Evolutionary conservation across 2,113 vertebrate species (phyloP).

Genomic region (Bubo blakistoni): DNA sequence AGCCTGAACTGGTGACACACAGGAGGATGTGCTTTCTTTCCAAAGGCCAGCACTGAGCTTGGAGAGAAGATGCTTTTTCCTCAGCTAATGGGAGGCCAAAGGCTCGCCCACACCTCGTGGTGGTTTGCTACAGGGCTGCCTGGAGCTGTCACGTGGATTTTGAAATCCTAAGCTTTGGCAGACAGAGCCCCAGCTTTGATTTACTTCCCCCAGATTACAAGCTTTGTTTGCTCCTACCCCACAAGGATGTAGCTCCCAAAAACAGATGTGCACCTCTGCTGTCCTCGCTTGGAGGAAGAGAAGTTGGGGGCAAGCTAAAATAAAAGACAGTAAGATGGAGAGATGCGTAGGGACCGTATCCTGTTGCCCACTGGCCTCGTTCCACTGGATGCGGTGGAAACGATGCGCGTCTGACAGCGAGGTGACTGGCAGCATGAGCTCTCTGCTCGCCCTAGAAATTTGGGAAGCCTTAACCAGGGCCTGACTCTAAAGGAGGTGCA

Average conservation of each 20-base stretch:
- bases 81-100: background rate
- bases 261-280: background rate
- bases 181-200: background rate
- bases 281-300: background rate
- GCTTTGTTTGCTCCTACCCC: background rate
- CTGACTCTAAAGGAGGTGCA: background rate
- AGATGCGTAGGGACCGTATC: background rate
- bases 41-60: background rate
- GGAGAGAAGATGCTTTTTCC: background rate
- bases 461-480: background rate
- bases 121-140: background rate
- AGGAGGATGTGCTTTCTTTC: background rate
- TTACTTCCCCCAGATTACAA: background rate
- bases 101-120: background rate
- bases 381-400: accelerated
- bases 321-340: background rate
- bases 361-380: background rate
- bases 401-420: accelerated
- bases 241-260: background rate
- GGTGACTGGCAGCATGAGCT: background rate
- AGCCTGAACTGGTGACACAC: background rate
- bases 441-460: background rate
- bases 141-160: background rate
- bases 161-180: background rate
- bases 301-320: background rate